phyloP scores from a whole-genome alignment of 2,888 invertebrate species.

The Drosophila borealis region DNA sequence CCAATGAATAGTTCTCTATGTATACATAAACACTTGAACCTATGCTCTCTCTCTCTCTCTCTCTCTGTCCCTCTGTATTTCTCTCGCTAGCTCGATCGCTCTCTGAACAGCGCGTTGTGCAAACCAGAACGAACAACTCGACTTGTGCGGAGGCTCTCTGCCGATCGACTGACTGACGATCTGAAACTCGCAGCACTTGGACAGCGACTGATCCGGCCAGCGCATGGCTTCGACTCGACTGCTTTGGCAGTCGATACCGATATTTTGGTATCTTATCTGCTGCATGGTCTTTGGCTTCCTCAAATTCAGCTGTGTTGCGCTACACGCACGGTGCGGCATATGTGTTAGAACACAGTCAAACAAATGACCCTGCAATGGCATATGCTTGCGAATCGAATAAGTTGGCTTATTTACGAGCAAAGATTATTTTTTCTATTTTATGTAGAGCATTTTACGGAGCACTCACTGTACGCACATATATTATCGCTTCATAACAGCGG shows the following conservation, averaged over 20 bases:
- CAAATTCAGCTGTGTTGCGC: slow-evolving; percentile 3
- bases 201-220: slow-evolving; percentile 27
- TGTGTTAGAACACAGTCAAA: not conserved
- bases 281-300: slow-evolving; percentile 13
- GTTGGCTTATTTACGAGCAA: not conserved
- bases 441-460: too few species aligned
- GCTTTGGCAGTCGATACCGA: slow-evolving; percentile 35
- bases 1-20: not conserved
- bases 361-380: not conserved
- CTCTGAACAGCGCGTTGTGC: slow-evolving; percentile 11
- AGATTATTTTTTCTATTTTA: too few species aligned
- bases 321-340: slow-evolving; percentile 19
- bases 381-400: not conserved
- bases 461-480: too few species aligned
- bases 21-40: slow-evolving; percentile 3
- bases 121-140: slow-evolving; percentile 20
- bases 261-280: slow-evolving; percentile 63
- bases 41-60: slow-evolving; percentile 13
- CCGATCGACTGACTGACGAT: slow-evolving; percentile 28
- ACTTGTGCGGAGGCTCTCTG: slow-evolving; percentile 21
- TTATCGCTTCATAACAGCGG: too few species aligned
- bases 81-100: not conserved
- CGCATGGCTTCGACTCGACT: slow-evolving; percentile 8
- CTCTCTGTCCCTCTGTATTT: not conserved
- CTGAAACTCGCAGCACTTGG: slow-evolving; percentile 22